Base-by-base conservation (phyloP, 2,113 vertebrate species). In the Grus americana region DNA sequence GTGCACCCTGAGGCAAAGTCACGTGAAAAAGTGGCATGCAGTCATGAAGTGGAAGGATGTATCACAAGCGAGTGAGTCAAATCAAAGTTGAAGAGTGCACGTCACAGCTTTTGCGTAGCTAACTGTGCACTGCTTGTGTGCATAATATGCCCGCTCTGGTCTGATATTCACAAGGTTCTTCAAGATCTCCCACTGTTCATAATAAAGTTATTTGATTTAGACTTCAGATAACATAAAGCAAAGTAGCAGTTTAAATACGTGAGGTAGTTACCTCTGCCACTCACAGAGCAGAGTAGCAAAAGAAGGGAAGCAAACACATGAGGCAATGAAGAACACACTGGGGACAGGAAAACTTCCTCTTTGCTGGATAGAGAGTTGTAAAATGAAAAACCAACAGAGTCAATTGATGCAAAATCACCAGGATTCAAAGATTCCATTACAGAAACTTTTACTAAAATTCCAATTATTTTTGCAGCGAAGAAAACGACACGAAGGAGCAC, bases 401-500 rank as follows among this genome's bases (percentile, higher is more conserved):
- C 47, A 70, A 47, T 5, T 32, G 9, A 67, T 21, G 44, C 10
- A 70, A 63, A 79, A 23, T 63, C 34, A 91, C 6, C n/a, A 84
- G 73, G 38, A 65, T 34, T 70, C 34, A 65, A 74, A 88, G 63
- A 58, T 34, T 74, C 8, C 47, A 9, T 46, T 61, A 79, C 20
- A 79, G 32, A 87, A 82, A 46, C 44, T 32, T 74, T 42, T 68
- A 57, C 5, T 73, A 73, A 40, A 57, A 63, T 5, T 52, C 36
- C 32, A 55, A 19, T n/a, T 55, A 66, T 36, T 49, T 79, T 40
- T 40, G 23, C 20, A 30, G 9, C 6, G 34, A 19, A 15, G 11
- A 34, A 23, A 23, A 32, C 36, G 21, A 50, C 21, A 17, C 0
- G 0, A 54, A 70, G 29, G 15, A 57, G 11, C 19, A 38, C 34